Conservation (phyloP, 2,888 invertebrate species). For the Oscheius sp. region DNA sequence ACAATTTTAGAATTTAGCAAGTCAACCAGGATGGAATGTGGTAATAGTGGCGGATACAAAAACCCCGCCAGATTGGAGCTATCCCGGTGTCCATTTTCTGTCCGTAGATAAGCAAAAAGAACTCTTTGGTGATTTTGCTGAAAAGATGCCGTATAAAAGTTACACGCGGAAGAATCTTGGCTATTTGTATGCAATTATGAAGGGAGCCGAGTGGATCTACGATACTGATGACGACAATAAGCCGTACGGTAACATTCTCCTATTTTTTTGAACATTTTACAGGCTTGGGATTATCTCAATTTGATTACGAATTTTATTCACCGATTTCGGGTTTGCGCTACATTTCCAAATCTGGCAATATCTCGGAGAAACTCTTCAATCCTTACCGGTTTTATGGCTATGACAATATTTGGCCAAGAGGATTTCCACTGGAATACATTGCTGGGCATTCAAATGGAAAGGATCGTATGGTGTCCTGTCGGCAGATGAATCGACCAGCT, state of each 20-base stretch:
- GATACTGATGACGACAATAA: constrained; percentile 49
- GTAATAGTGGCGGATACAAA: constrained; percentile 46
- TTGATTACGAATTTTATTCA: constrained; percentile 40
- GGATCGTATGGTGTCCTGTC: constrained; percentile 39
- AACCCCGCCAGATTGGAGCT: constrained; percentile 42
- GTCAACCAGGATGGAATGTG: constrained; percentile 39
- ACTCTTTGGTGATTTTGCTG: neutral
- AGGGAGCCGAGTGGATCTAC: constrained; percentile 46
- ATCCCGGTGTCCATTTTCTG: constrained; percentile 41
- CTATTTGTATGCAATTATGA: constrained; percentile 43
- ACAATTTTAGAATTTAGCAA: constrained; percentile 33
- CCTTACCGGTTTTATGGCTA: constrained; percentile 51
- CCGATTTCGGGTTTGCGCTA: constrained; percentile 10
- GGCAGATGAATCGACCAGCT: constrained; percentile 41
- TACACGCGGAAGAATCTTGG: constrained; percentile 44
- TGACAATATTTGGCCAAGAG: constrained; percentile 52
- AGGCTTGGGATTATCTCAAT: constrained; percentile 51
- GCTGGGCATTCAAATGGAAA: constrained; percentile 45
- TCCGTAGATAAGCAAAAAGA: constrained; percentile 33
- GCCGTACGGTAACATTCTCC: constrained; percentile 31
- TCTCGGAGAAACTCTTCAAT: constrained; percentile 44
- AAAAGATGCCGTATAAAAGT: constrained; percentile 1
- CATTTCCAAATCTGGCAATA: constrained; percentile 27
- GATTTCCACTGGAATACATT: constrained; percentile 53
- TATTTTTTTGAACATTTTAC: neutral